Conservation (phyloP, 2,113 vertebrate species). For the Rhea americana region DNA sequence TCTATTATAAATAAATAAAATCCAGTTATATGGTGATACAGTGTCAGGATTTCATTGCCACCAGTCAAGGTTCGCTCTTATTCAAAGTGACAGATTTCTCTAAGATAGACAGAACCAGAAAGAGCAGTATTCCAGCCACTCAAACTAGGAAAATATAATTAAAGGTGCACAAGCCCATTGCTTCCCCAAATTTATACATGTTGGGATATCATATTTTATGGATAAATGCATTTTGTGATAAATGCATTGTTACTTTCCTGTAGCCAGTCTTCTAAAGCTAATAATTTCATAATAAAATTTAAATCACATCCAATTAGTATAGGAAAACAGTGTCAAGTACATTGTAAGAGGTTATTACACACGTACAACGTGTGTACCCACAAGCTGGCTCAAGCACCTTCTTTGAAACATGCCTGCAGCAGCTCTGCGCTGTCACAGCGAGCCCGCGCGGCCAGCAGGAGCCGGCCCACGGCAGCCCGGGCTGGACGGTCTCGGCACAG, state of each 20-base stretch:
- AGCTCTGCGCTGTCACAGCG: accelerated
- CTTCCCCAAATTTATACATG: neutral
- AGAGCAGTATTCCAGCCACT: neutral
- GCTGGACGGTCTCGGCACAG: too few species aligned
- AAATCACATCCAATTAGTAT: neutral
- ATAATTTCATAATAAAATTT: neutral
- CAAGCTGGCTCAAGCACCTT: neutral
- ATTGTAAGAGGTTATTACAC: neutral
- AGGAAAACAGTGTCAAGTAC: neutral
- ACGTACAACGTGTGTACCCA: accelerated
- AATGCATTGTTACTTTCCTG: neutral
- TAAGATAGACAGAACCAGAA: neutral
- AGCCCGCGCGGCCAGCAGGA: too few species aligned
- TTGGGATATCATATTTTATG: neutral
- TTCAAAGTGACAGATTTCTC: conserved; percentile 15
- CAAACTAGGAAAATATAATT: neutral
- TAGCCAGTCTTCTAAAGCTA: neutral
- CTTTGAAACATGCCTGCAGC: neutral
- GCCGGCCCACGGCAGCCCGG: neutral
- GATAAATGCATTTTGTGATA: neutral
- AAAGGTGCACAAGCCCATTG: neutral
- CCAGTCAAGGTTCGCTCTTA: conserved; percentile 18
- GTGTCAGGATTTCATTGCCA: neutral
- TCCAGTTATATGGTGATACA: neutral
- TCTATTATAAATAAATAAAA: conserved; percentile 28